Base-by-base conservation (phyloP, 2,113 vertebrate species). In the Phylloscopus whistleri region DNA sequence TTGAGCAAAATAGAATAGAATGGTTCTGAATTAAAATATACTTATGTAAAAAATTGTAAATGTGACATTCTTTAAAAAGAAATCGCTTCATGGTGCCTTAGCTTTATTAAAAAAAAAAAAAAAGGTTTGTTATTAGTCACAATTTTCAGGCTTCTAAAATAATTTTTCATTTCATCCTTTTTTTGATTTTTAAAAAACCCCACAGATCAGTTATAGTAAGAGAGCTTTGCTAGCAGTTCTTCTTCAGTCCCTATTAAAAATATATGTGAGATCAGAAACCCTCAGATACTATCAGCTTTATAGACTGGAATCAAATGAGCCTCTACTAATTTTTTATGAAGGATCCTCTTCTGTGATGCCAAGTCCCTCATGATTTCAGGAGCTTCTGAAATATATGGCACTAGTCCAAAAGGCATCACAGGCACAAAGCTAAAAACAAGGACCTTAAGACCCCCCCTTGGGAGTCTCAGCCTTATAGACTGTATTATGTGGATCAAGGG, bases 191-290 rank as follows among this genome's bases (percentile, higher is more conserved):
- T 11, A 19, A 58, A 80, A 83, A 70, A 6, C 0, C 4, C 3
- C 12, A 73, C n/a, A 55, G 30, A 86, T 72, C 5, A 67, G 55
- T 23, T 77, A 62, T 3, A 55, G 11, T 53, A 62, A 67, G 55
- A 88, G 24, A 70, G 11, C 12, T 44, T 66, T 73, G 18, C 35
- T 81, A 59, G 67, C 0, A 4, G 18, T 49, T 89, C 33, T 84
- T 91, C 46, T 91, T 94, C 35, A 82, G 30, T 44, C 9, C 15
- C 16, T 88, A 75, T 96, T 74, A 84, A 90, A 93, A 94, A 89
- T 74, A 81, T 39, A 68, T 84, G 22, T 11, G n/a, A 87, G 73
- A 89, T 74, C 59, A 85, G 84, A 67, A 93, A 70, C 41, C 9
- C 24, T 72, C n/a, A 73, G 56, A 72, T 72, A 72, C 62, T 78